Conservation (phyloP, 2,797 vertebrate genomes). For the Sternotherus odoratus region DNA sequence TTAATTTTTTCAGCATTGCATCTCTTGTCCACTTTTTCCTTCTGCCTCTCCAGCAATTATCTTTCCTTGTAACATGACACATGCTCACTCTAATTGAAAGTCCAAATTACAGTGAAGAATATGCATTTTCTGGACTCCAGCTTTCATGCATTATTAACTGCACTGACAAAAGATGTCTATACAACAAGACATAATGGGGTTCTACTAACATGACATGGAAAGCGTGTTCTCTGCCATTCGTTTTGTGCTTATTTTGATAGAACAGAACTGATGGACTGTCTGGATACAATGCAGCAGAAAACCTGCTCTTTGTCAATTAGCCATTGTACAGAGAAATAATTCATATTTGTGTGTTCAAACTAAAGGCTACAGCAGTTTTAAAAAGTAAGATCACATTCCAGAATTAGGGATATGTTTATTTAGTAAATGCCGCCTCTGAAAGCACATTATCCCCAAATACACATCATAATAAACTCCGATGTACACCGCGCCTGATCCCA, state of each 20-base stretch:
- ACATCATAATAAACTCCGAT: no score
- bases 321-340: neutral
- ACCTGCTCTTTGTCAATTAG: conserved; percentile 9
- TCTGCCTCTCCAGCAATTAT: neutral
- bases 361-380: conserved; percentile 34
- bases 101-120: conserved; percentile 25
- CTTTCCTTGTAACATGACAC: neutral
- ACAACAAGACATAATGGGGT: conserved; percentile 2
- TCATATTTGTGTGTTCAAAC: conserved; percentile 28
- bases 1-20: neutral
- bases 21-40: neutral
- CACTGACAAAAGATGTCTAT: conserved; percentile 1
- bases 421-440: no score
- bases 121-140: neutral
- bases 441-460: no score
- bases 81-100: conserved; percentile 27
- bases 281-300: neutral
- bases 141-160: neutral
- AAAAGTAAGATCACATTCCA: neutral
- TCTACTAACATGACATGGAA: conserved; percentile 44
- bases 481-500: neutral
- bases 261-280: conserved; percentile 40
- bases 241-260: conserved; percentile 8
- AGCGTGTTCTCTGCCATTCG: neutral
- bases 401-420: neutral